Base-by-base conservation (phyloP, 2,797 vertebrate genomes). In the Hippoglossus hippoglossus region DNA sequence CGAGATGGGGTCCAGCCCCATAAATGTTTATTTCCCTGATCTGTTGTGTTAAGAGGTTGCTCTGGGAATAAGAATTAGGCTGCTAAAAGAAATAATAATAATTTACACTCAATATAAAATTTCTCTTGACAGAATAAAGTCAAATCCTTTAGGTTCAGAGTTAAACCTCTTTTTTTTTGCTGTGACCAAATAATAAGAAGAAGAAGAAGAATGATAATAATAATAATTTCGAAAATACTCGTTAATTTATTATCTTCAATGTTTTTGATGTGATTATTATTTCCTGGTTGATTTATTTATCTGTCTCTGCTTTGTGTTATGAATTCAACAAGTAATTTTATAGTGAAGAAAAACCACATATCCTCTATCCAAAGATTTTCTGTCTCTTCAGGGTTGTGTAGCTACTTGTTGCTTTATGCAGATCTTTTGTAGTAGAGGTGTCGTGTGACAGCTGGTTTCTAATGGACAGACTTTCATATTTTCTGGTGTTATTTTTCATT, bases 401-500 rank as follows among this genome's bases (percentile, higher is more conserved):
- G 93, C 94, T 96, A 94, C 95, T 93, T 95, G 95, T 97, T 96
- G 96, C 95, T 97, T 97, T 96, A 95, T 96, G 95, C 94, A 97
- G 95, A 96, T 97, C 96, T 97, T 97, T 98, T 97, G 96, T 97
- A 97, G 95, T 97, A 96, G 95, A 95, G 96, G 95, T 96, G 94
- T 96, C 86, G 93, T 91, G 90, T 92, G 87, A 93, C 94, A 94
- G 93, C 95, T 96, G 94, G 95, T 97, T 97, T 97, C 94, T 97
- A 97, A 95, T 94, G 88, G 92, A 96, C 91, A 89, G 92, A 93
- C 95, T 96, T 97, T 97, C 95, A 96, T 96, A 97, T 96, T 94
- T 95, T 93, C 89, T 93, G 93, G 94, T 95, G 96, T 96, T 96
- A 95, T 96, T 97, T 97, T 96, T 94, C 93, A 96, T 96, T 95